Evolutionary conservation across 1,140 invertebrate species (phyloP), one percentile per base, ranked within the genome.

Genomic region (Calephelis virginiensis): DNA sequence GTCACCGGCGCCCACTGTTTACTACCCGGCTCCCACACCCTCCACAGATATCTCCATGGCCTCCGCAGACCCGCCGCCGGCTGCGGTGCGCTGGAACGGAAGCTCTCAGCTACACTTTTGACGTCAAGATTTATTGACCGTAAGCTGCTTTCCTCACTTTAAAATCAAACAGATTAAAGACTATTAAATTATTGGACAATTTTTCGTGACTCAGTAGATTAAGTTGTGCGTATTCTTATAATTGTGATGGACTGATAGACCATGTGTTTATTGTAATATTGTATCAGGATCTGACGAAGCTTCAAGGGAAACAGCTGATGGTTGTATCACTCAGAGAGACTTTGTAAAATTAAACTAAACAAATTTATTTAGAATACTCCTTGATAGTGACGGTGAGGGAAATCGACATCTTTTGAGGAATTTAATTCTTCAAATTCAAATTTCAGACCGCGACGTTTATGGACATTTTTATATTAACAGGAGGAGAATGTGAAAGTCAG

Each of bases 11-110:
- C 83, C 81, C 63, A 81, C 83, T 61, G 83, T 84, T 0, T 84
- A 87, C 78, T 85, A 84, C 76, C 83, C 85, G 6, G 85, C 83
- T 48, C 80, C 85, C n/a, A 72, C 75, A 53, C 77, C 75, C 38
- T 77, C 77, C 49, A 77, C 77, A 14, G 73, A 81, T 14, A 64
- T 77, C n/a, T 75, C 76, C 12, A 61, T 81, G 45, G 71, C 77
- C 37, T 74, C 74, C n/a, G 48, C 68, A 11, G 76, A 80, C 59
- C 61, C 71, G 17, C 75, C 76, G 38, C 68, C 74, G 53, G 62
- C 73, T 64, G 74, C 70, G 40, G 61, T 46, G 67, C 73, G 62
- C 67, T 74, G 80, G 76, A 83, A 82, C 70, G 83, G 81, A 13
- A 74, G 78, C 67, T 67, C 78, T 7, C 67, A 77, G 7, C 62